Evolutionary conservation across 2,113 vertebrate species (phyloP).

Genomic region (Phocoena phocoena): DNA sequence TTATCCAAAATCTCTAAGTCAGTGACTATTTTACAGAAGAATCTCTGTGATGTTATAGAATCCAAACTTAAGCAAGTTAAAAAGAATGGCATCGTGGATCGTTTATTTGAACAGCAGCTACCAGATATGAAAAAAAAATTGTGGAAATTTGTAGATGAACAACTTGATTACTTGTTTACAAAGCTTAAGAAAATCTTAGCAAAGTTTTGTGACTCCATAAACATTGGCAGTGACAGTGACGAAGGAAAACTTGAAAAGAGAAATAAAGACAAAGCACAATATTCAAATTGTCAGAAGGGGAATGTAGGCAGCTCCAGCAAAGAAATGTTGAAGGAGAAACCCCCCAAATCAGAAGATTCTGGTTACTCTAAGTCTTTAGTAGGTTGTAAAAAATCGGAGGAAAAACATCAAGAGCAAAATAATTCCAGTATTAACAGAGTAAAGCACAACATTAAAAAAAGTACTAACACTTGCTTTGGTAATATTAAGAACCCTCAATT

Average conservation of each 20-base stretch:
- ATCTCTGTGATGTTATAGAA: slow-evolving; percentile 89
- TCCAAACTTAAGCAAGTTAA: slow-evolving; percentile 90
- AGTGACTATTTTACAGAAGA: slow-evolving; percentile 86
- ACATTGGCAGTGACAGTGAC: slow-evolving; percentile 70
- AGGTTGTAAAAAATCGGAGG: slow-evolving; percentile 65
- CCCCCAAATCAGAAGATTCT: slow-evolving; percentile 76
- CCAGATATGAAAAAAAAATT: slow-evolving; percentile 94
- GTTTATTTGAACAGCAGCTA: slow-evolving; percentile 94
- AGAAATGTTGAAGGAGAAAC: slow-evolving; percentile 71
- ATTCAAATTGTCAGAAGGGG: slow-evolving; percentile 70
- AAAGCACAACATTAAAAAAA: slow-evolving; percentile 74
- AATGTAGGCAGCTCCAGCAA: slow-evolving; percentile 70
- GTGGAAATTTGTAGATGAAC: slow-evolving; percentile 96
- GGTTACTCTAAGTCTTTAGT: slow-evolving; percentile 62
- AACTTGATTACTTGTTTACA: slow-evolving; percentile 93
- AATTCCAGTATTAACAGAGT: slow-evolving; percentile 44
- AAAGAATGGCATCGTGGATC: slow-evolving; percentile 93
- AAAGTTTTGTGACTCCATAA: slow-evolving; percentile 83
- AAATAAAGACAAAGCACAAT: slow-evolving; percentile 55
- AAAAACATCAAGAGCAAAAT: slow-evolving; percentile 72
- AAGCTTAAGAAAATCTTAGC: slow-evolving; percentile 87
- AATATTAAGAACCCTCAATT: slow-evolving; percentile 76
- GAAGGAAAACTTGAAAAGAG: slow-evolving; percentile 75
- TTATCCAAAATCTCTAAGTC: slow-evolving; percentile 89
- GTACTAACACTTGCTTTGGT: slow-evolving; percentile 74